A percentile compares a stretch with the other conserved stretches of the same genome.
Evolutionary conservation across 64 coral and sea anemone species (phyloP).

Genomic region (Cladopsammia gracilis): DNA sequence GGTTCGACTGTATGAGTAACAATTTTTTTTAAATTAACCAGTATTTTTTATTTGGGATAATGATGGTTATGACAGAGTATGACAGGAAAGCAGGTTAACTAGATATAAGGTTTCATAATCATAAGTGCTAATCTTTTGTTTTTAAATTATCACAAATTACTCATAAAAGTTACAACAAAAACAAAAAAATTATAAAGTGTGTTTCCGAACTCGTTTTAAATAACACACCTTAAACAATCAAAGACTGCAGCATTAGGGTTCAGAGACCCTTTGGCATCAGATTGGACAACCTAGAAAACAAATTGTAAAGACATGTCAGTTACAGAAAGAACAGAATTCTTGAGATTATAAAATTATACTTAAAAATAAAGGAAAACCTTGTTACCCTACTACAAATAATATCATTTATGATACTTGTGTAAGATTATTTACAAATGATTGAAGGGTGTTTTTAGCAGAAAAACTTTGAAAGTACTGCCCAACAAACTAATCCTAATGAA

Average conservation of each 20-base stretch:
- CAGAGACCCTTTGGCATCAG: slow-evolving; percentile 39
- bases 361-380: neutral
- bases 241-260: slow-evolving; percentile 74
- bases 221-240: slow-evolving; percentile 62
- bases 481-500: neutral
- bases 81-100: neutral
- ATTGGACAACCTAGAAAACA: slow-evolving; percentile 45
- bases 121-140: neutral
- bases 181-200: neutral
- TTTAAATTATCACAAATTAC: neutral
- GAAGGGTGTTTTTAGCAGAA: too few relatives aligned
- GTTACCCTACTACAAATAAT: neutral
- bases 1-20: too few relatives aligned
- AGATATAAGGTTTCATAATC: neutral
- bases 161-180: neutral
- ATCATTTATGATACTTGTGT: neutral
- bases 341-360: neutral
- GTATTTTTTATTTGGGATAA: neutral
- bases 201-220: neutral
- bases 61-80: neutral
- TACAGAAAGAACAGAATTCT: neutral
- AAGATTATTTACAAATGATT: neutral
- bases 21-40: too few relatives aligned
- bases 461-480: neutral
- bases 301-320: neutral